phyloP scores from a whole-genome alignment of 2,113 vertebrate species.

The Entelurus aequoreus region DNA sequence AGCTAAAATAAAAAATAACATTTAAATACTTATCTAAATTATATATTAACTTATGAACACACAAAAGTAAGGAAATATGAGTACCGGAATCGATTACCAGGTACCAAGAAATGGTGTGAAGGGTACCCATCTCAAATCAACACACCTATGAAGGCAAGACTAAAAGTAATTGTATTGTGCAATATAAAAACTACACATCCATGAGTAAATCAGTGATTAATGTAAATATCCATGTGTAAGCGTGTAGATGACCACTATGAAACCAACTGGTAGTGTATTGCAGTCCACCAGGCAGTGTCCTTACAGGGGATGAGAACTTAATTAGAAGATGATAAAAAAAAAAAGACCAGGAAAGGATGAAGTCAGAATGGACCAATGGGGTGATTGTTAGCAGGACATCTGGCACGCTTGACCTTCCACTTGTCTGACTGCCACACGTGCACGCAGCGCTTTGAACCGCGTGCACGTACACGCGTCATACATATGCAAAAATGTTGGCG shows the following conservation, averaged over 20 bases:
- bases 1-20: too few species aligned
- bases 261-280: background rate
- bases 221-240: background rate
- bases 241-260: constrained; percentile 4
- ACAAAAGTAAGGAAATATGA: too few species aligned
- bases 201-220: constrained; percentile 1
- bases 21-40: too few species aligned
- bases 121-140: too few species aligned
- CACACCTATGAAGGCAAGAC: too few species aligned
- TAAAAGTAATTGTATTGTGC: too few species aligned
- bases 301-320: constrained; percentile 28
- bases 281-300: constrained; percentile 6
- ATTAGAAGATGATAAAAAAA: constrained; percentile 44
- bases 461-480: constrained; percentile 16
- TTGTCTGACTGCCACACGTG: constrained; percentile 43
- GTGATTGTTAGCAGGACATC: constrained; percentile 56
- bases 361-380: constrained; percentile 41
- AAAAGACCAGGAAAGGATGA: constrained; percentile 20
- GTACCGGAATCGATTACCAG: too few species aligned
- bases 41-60: too few species aligned
- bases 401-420: constrained; percentile 59
- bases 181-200: background rate
- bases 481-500: constrained; percentile 35
- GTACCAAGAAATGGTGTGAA: too few species aligned
- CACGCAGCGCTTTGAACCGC: too few species aligned